Conservation (phyloP, 1,140 invertebrate genomes). For the Procambarus clarkii region DNA sequence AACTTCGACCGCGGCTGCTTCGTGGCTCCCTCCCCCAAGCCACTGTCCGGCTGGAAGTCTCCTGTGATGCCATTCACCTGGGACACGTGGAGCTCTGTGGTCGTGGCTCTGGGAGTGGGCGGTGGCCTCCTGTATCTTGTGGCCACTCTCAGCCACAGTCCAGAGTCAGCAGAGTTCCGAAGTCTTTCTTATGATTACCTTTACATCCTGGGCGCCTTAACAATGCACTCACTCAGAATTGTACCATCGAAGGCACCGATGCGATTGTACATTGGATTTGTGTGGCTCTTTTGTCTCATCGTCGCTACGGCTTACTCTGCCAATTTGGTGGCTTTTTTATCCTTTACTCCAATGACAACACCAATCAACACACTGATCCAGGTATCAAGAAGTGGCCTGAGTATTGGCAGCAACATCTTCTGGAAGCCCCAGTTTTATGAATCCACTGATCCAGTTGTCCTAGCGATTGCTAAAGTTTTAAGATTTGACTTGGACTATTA, state of each 20-base stretch:
- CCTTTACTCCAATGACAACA: conserved; percentile 52
- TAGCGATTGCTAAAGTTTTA: conserved; percentile 44
- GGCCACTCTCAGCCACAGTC: too few species aligned
- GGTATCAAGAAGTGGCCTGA: conserved; percentile 47
- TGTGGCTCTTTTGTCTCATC: conserved; percentile 54
- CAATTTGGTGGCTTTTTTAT: conserved; percentile 62
- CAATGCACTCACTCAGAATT: not conserved
- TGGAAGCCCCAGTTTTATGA: conserved; percentile 63
- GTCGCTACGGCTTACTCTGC: conserved; percentile 12
- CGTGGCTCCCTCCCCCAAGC: too few species aligned
- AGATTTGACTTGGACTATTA: conserved; percentile 59
- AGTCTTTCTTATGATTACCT: conserved; percentile 58
- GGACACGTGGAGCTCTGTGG: too few species aligned
- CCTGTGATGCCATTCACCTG: too few species aligned
- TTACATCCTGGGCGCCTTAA: conserved; percentile 58
- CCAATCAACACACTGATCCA: conserved; percentile 64
- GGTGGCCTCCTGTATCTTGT: too few species aligned
- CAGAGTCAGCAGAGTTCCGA: conserved; percentile 35
- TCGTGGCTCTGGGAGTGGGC: too few species aligned
- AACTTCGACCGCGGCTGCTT: too few species aligned
- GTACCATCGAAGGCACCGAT: conserved; percentile 28
- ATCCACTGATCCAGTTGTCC: conserved; percentile 59
- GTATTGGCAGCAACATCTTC: conserved; percentile 60
- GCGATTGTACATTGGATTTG: conserved; percentile 50
- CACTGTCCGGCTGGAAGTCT: too few species aligned